Evolutionary conservation across 1,140 invertebrate species (phyloP), one percentile per base, ranked within the genome.

Genomic region (Meloidogyne hapla): DNA sequence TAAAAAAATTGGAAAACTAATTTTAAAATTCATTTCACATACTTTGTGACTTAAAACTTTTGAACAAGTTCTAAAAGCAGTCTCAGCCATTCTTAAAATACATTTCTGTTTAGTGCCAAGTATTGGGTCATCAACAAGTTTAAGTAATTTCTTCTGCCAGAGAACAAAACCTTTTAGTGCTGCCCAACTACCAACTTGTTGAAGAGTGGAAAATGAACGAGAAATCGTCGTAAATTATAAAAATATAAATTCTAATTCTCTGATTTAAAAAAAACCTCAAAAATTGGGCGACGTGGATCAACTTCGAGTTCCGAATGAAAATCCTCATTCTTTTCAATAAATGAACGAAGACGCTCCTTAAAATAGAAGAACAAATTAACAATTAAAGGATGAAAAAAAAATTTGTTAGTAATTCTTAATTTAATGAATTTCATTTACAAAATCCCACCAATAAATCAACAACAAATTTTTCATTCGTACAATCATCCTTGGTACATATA

Each of bases 161-260:
- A 83, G 26, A 42, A 69, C 38, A 72, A 42, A 74, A 9, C 80
- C 81, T 42, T 77, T 79, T 79, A 79, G 80, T 10, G 77, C 83
- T 23, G 83, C 83, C 83, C 83, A 84, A 23, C 74, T 76, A 25
- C 83, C 83, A 1, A 84, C 56, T 72, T 78, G 79, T 45, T 72
- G 26, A 10, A 84, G 74, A n/a, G 83, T 73, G 15, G 68, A 42
- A n/a, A 61, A 63, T 18, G 80, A 83, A 25, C 74, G 77, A 13
- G 65, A 79, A 3, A 82, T 28, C n/a, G 83, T 62, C 66, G n/a
- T 75, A 26, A 10, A 48, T 28, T 25, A 42, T 21, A 12, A 25
- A 56, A 63, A 45, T 69, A 26, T 33, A 38, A 69, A 28, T 45
- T 45, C 15, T 38, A 56, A 61, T n/a, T 15, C 21, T 21, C 5